Evolutionary conservation across 2,113 vertebrate genomes (phyloP).

Genomic region (Dolichallabes microphthalmus): DNA sequence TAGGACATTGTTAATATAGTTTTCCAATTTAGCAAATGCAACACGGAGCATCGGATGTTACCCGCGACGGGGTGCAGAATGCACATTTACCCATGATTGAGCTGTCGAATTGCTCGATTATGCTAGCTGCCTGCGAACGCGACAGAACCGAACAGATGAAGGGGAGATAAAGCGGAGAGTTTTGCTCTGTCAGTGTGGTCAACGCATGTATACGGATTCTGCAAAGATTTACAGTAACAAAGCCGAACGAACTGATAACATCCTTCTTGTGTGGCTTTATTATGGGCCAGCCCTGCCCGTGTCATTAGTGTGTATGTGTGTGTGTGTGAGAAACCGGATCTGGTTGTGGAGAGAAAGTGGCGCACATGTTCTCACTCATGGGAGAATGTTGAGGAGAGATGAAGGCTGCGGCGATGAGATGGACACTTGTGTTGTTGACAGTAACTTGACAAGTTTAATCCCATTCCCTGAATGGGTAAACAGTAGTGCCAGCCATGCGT

Average conservation of each 20-base stretch:
- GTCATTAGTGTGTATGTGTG: slow-evolving; percentile 22
- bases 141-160: slow-evolving; percentile 15
- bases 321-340: slow-evolving; percentile 28
- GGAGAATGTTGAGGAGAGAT: slow-evolving; percentile 67
- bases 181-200: not conserved
- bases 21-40: slow-evolving; percentile 69
- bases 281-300: not conserved
- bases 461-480: slow-evolving; percentile 69
- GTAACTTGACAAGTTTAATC: slow-evolving; percentile 78
- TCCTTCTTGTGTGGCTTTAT: slow-evolving; percentile 23
- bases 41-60: slow-evolving; percentile 45
- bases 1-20: slow-evolving; percentile 70
- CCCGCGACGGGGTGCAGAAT: slow-evolving; percentile 27
- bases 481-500: slow-evolving; percentile 67
- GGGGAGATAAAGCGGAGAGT: slow-evolving; percentile 32
- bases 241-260: not conserved
- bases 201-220: not conserved
- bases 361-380: slow-evolving; percentile 73
- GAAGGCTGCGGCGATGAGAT: slow-evolving; percentile 70
- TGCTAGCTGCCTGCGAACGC: slow-evolving; percentile 21
- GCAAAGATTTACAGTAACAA: slow-evolving; percentile 3
- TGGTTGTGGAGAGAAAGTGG: slow-evolving; percentile 19
- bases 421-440: slow-evolving; percentile 77
- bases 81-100: slow-evolving; percentile 47
- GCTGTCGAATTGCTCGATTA: slow-evolving; percentile 45